phyloP scores from a whole-genome alignment of 2,113 vertebrate genomes.

The Strix aluco region DNA sequence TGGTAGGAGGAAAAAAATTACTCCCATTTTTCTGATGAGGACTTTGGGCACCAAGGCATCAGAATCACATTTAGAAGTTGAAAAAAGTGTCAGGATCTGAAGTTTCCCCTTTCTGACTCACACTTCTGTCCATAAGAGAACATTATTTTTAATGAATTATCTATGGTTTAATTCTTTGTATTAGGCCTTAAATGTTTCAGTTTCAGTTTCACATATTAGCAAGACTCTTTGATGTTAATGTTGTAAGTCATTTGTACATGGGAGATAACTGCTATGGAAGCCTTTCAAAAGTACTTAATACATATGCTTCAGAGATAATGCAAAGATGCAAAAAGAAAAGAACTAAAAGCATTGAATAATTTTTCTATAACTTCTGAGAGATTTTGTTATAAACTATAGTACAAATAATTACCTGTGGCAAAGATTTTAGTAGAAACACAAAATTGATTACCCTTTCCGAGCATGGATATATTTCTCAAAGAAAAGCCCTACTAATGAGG shows the following conservation, averaged over 20 bases:
- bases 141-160: not conserved
- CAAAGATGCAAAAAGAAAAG: not conserved
- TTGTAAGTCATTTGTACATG: not conserved
- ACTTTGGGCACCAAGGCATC: not conserved
- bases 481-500: not conserved
- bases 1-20: conserved; percentile 1
- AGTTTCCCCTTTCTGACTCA: not conserved
- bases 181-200: not conserved
- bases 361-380: not conserved
- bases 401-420: not conserved
- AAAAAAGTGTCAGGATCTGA: not conserved
- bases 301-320: not conserved
- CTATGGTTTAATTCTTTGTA: not conserved
- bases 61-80: not conserved
- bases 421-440: not conserved
- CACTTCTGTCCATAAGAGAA: not conserved
- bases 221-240: not conserved
- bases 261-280: not conserved
- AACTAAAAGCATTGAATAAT: not conserved
- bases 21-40: not conserved
- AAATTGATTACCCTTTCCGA: not conserved
- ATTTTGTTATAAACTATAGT: not conserved
- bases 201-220: not conserved
- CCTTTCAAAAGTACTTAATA: not conserved
- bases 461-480: not conserved